These are phyloP conservation scores for Camponotus fellah DNA, from an alignment of 2,888 invertebrate genomes.

Conservation along the genomic window DNA sequence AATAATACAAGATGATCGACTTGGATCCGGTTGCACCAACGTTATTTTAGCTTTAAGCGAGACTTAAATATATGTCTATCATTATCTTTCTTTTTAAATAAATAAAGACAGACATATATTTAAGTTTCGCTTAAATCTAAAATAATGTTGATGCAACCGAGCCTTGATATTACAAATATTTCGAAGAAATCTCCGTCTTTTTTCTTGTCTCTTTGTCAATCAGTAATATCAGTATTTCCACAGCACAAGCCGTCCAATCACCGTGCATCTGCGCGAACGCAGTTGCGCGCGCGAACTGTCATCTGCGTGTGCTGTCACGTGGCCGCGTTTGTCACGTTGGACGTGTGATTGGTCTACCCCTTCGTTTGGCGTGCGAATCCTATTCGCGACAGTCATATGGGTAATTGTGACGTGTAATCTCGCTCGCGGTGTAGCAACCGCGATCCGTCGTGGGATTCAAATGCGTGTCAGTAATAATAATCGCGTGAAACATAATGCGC, in stretches of 20 bases:
- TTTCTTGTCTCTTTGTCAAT: background rate
- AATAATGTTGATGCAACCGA: no score
- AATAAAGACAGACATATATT: no score
- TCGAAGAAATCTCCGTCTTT: background rate
- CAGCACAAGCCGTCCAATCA: no score
- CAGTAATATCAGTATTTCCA: no score
- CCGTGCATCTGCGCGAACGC: background rate
- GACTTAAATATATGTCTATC: no score
- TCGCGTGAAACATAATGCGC: slow-evolving; percentile 36
- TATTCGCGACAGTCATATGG: background rate
- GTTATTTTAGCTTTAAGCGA: no score
- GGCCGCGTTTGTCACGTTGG: background rate
- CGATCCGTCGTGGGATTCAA: slow-evolving; percentile 22
- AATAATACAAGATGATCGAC: background rate
- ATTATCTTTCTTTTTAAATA: no score
- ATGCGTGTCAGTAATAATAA: slow-evolving; percentile 33
- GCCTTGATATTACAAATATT: no score
- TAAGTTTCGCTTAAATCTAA: no score
- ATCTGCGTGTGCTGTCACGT: background rate
- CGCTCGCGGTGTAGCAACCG: background rate
- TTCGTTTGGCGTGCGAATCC: background rate
- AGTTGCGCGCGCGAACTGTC: background rate
- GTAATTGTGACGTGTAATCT: background rate
- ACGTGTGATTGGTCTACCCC: background rate
- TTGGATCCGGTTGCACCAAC: no score